phyloP scores from a whole-genome alignment of 2,113 vertebrate species.

The Lutjanus erythropterus region DNA sequence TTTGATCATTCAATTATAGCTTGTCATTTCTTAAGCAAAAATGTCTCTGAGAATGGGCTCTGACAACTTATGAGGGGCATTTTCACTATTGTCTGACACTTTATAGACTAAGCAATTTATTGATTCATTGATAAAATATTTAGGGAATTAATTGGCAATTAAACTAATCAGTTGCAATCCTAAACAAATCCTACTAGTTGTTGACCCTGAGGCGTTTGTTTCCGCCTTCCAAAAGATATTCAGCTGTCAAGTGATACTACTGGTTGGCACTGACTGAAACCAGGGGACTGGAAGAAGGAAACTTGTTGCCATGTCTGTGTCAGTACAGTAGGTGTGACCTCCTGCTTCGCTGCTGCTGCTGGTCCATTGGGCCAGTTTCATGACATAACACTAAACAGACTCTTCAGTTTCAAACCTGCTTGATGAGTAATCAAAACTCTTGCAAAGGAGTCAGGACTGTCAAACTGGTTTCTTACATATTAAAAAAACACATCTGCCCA shows the following conservation, averaged over 20 bases:
- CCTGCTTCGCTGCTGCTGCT: conserved; percentile 31
- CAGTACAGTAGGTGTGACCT: conserved; percentile 54
- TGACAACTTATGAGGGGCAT: neutral
- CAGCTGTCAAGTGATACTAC: conserved; percentile 14
- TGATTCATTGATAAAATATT: neutral
- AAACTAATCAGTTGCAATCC: neutral
- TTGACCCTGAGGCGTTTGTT: neutral
- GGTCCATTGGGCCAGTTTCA: conserved; percentile 44
- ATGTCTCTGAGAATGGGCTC: neutral
- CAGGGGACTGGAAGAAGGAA: conserved; percentile 11
- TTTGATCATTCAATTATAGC: neutral
- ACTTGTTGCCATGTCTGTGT: conserved; percentile 19
- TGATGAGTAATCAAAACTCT: conserved; percentile 45
- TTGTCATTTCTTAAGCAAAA: neutral
- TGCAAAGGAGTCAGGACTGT: conserved; percentile 31
- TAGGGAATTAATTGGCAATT: neutral
- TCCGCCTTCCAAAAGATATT: neutral
- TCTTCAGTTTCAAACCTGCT: conserved; percentile 61
- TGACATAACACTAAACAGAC: conserved; percentile 26
- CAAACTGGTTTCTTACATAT: conserved; percentile 61
- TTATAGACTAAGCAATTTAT: neutral
- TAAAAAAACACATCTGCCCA: conserved; percentile 5
- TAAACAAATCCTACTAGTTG: neutral
- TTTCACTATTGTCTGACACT: neutral
- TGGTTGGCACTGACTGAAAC: conserved; percentile 35